Base-by-base conservation (phyloP, 2,113 vertebrate species). In the Gnathonemus longibarbis region DNA sequence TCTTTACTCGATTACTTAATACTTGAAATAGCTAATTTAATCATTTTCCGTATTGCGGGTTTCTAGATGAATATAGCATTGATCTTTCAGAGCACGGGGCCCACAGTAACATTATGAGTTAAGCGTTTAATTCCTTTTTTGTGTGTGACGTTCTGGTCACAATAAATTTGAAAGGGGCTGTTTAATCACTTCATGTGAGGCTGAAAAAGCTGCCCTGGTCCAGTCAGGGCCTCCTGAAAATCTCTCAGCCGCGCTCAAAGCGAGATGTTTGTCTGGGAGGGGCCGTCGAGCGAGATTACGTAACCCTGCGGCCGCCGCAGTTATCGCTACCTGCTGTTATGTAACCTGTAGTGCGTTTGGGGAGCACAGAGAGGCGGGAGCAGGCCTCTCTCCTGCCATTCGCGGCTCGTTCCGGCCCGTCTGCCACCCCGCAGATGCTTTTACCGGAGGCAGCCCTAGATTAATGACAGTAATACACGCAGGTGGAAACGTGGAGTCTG, bases 341-440 rank as follows among this genome's bases (percentile, higher is more conserved):
- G 89, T 95, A 95, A 95, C 93, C 89, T 94, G 93, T 93, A 90
- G 91, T 91, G 90, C 93, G 90, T 93, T 46, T 42, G 31, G 90
- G 87, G 91, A 91, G 89, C 90, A 35, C 45, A 89, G 88, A 92
- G 88, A 90, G 89, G 92, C 93, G 91, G 90, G 90, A 91, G 91
- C 88, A 93, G 90, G 9, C 62, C 10, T 21, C 42, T 11, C 6
- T 1, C 35, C 35, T 42, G 13, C 31, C 74, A 80, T 21, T 17
- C 19, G 2, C 3, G 83, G 19, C 39, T 48, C 83, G 21, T 84
- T 84, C 39, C 11, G 2, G 45, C 35, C 39, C 21, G 31, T 35
- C 35, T 80, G 74, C 35, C 5, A 39, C 42, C 15, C 27, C 35
- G n/a, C 70, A 19, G 35, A 84, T n/a, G 62, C 3, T 70, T 70